Evolutionary conservation across 2,888 invertebrate genomes (phyloP).

Genomic region (Exephanes ischioxanthus): DNA sequence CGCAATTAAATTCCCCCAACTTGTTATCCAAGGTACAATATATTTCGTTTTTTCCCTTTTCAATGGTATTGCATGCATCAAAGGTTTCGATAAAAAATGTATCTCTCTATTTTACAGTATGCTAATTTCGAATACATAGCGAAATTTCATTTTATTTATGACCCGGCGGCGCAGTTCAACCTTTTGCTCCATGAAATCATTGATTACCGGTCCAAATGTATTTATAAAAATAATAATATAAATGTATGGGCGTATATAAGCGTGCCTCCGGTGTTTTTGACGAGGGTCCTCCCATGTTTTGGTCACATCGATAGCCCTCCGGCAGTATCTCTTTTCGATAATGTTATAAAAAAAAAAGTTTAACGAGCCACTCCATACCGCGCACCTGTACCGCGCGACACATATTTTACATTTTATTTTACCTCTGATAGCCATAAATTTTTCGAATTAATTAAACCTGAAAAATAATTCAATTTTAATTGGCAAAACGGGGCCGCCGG

Average conservation of each 20-base stretch:
- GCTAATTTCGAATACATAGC: neutral
- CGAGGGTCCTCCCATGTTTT: slow-evolving; percentile 2
- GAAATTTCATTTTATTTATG: slow-evolving; percentile 33
- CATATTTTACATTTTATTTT: slow-evolving; percentile 12
- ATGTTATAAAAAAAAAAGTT: neutral
- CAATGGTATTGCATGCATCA: neutral
- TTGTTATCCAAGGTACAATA: neutral
- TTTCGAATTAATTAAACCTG: slow-evolving; percentile 4
- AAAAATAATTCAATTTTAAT: slow-evolving; percentile 44
- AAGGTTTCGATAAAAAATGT: slow-evolving; percentile 13
- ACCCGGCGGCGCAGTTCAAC: neutral
- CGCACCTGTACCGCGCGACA: neutral
- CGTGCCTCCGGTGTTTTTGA: neutral
- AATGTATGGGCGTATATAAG: neutral
- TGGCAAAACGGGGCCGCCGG: slow-evolving; percentile 6
- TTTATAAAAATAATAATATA: slow-evolving; percentile 16
- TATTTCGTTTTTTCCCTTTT: neutral
- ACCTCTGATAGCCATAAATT: slow-evolving; percentile 22
- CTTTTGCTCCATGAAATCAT: slow-evolving; percentile 18
- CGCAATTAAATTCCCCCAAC: neutral
- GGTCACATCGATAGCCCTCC: neutral
- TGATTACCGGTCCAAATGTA: slow-evolving; percentile 36
- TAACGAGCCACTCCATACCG: neutral
- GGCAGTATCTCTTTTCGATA: neutral
- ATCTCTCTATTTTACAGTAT: slow-evolving; percentile 4